Evolutionary conservation across 1,140 invertebrate species (phyloP).

Genomic region (Saxidomus purpurata): DNA sequence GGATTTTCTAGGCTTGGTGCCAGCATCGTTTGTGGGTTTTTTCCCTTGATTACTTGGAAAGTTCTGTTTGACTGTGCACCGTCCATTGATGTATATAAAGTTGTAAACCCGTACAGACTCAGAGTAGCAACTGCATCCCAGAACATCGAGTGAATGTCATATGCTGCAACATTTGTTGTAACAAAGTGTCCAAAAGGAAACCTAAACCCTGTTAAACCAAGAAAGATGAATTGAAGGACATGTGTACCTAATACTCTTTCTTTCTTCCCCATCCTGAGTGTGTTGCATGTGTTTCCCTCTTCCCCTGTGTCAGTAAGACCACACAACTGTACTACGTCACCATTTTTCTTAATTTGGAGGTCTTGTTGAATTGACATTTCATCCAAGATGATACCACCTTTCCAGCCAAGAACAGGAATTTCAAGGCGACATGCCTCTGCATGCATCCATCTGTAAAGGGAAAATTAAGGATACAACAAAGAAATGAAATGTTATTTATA

Average conservation of each 20-base stretch:
- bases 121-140: conserved; percentile 55
- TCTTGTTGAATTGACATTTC: conserved; percentile 61
- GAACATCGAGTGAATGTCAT: conserved; percentile 56
- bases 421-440: conserved; percentile 41
- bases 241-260: conserved; percentile 48
- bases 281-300: conserved; percentile 42
- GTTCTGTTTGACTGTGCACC: conserved; percentile 63
- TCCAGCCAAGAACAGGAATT: conserved; percentile 21
- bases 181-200: conserved; percentile 69
- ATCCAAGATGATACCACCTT: conserved; percentile 63
- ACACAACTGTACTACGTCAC: conserved; percentile 5
- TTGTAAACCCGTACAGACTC: conserved; percentile 39
- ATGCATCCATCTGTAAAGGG: conserved; percentile 41
- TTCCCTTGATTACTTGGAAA: conserved; percentile 31
- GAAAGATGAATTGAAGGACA: conserved; percentile 66
- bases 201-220: conserved; percentile 65
- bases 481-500: no score
- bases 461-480: not conserved
- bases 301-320: conserved; percentile 43
- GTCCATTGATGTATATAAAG: conserved; percentile 51
- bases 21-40: not conserved
- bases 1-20: not conserved
- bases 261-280: conserved; percentile 12
- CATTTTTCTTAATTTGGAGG: not conserved
- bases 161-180: conserved; percentile 19